Evolutionary conservation across 2,888 invertebrate species (phyloP).

Genomic region (Cylindroiulus punctatus): DNA sequence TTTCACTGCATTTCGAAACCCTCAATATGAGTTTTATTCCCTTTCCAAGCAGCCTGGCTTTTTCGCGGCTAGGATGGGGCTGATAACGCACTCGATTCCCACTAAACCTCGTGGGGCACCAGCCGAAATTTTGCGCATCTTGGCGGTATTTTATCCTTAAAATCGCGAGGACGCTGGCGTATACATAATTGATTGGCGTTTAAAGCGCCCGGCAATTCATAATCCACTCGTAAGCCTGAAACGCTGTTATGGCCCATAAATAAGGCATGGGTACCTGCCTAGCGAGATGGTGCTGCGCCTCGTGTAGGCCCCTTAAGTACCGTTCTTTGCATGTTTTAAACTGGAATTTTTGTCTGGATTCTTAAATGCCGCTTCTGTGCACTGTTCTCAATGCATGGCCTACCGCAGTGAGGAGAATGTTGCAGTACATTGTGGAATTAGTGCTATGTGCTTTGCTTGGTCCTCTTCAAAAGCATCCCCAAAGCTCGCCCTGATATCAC

Average conservation of each 20-base stretch:
- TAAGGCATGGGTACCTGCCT: background rate
- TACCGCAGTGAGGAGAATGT: no score
- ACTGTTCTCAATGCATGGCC: no score
- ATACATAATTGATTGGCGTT: constrained; percentile 38
- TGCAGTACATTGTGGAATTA: no score
- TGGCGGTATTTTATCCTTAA: constrained; percentile 29
- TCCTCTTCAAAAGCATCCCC: no score
- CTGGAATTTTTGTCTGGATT: background rate
- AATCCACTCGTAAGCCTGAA: constrained; percentile 25
- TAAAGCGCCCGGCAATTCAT: constrained; percentile 26
- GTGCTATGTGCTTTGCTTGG: no score
- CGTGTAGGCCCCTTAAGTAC: constrained; percentile 8
- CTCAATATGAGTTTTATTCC: constrained; percentile 7
- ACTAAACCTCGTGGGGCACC: background rate
- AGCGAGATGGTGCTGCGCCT: background rate
- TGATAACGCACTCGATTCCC: background rate
- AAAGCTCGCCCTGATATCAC: no score
- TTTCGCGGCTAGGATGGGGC: background rate
- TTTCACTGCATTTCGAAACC: constrained; percentile 34
- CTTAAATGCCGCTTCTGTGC: no score
- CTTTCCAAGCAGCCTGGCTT: background rate
- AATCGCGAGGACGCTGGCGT: constrained; percentile 36
- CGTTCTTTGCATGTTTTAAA: constrained; percentile 1
- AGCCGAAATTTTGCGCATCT: constrained; percentile 26
- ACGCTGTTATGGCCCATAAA: constrained; percentile 16